Percentiles rank a stretch among this genome's conserved stretches.
Evolutionary conservation across 2,888 invertebrate genomes (phyloP).

Genomic region (Agrochola litura): DNA sequence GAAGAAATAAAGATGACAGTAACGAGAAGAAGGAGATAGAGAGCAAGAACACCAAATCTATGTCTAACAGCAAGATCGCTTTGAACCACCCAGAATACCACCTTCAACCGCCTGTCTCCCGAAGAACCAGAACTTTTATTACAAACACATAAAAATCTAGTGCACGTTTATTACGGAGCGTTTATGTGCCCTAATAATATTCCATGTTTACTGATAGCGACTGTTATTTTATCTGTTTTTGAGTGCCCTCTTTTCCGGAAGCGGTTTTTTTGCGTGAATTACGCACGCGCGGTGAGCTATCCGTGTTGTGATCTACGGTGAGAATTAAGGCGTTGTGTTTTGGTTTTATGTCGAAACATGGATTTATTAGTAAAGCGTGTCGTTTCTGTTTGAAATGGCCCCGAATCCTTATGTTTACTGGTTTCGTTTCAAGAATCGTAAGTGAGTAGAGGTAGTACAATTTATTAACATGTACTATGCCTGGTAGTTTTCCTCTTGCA

Average conservation of each 20-base stretch:
- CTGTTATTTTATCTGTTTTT: conserved; percentile 78
- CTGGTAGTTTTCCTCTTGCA: neutral
- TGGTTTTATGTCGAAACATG: conserved; percentile 29
- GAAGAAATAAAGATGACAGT: neutral
- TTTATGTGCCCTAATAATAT: conserved; percentile 82
- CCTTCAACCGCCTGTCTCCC: conserved; percentile 45
- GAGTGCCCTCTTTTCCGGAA: conserved; percentile 70
- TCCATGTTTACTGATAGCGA: conserved; percentile 82
- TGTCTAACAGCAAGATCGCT: neutral
- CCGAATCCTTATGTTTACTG: neutral
- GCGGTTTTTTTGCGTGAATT: conserved; percentile 43
- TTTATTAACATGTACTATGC: neutral
- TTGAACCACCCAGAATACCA: conserved; percentile 64
- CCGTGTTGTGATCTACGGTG: conserved; percentile 32
- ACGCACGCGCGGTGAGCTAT: conserved; percentile 23
- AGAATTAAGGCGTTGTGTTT: conserved; percentile 36
- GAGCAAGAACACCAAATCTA: neutral
- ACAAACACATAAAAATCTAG: conserved; percentile 81
- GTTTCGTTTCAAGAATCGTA: neutral
- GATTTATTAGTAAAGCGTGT: conserved; percentile 5
- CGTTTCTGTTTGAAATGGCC: neutral
- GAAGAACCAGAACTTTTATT: conserved; percentile 75
- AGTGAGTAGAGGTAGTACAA: neutral
- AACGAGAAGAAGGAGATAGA: neutral
- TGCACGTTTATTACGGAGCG: conserved; percentile 78